Evolutionary conservation across 1,140 invertebrate species (phyloP).

Genomic region (Oppia nitens): DNA sequence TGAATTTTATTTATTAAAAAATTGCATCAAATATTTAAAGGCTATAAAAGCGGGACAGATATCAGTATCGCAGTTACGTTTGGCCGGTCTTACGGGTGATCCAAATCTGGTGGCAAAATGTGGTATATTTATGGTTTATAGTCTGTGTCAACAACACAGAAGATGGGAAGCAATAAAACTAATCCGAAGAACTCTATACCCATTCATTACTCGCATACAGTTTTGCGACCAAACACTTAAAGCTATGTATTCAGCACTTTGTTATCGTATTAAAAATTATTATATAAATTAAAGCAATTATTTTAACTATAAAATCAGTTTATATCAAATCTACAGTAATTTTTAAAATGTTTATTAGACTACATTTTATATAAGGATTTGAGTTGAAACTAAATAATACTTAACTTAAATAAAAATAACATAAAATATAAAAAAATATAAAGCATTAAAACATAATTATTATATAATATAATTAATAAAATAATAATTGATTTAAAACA

Average conservation of each 20-base stretch:
- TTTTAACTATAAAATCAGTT: too few species aligned
- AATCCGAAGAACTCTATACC: slow-evolving; percentile 3
- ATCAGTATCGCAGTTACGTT: slow-evolving; percentile 56
- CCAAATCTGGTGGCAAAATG: slow-evolving; percentile 57
- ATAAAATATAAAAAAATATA: too few species aligned
- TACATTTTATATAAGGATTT: too few species aligned
- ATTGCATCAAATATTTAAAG: slow-evolving; percentile 36
- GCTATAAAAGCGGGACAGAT: slow-evolving; percentile 70
- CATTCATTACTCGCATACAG: neutral
- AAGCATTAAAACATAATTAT: too few species aligned
- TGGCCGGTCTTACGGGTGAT: slow-evolving; percentile 61
- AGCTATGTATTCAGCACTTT: slow-evolving; percentile 14
- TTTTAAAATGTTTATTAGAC: too few species aligned
- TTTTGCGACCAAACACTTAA: slow-evolving; percentile 10
- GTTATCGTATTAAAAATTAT: slow-evolving; percentile 4
- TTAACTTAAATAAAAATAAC: too few species aligned
- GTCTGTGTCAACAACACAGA: slow-evolving; percentile 56
- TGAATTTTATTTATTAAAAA: too few species aligned
- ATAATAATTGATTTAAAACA: too few species aligned
- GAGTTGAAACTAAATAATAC: too few species aligned
- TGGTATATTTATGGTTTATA: slow-evolving; percentile 65
- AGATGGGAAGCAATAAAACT: neutral
- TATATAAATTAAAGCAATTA: slow-evolving; percentile 1
- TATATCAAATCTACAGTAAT: too few species aligned
- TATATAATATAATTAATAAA: too few species aligned